These are phyloP conservation scores for Holocentrus rufus DNA, from an alignment of 2,797 vertebrate genomes.

Conservation along the genomic window DNA sequence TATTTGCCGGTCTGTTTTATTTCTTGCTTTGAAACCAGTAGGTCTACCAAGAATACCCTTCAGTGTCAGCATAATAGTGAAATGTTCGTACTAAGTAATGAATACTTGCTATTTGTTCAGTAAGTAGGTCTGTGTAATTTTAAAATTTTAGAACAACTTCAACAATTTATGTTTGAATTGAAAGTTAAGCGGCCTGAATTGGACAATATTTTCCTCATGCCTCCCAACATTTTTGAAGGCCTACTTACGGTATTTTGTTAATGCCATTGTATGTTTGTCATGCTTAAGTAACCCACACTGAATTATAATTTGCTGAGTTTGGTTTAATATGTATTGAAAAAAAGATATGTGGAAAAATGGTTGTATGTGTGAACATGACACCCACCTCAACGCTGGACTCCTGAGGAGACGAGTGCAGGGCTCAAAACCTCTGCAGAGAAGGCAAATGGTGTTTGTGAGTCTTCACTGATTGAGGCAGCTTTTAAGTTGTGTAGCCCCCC, in stretches of 20 bases:
- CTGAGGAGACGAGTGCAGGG: constrained; percentile 77
- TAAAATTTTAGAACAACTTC: constrained; percentile 54
- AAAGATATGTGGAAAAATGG: constrained; percentile 59
- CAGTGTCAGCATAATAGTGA: constrained; percentile 40
- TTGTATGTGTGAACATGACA: constrained; percentile 55
- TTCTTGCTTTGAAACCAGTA: constrained; percentile 59
- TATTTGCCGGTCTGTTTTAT: constrained; percentile 59
- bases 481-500: constrained; percentile 95
- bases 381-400: constrained; percentile 72
- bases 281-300: constrained; percentile 59
- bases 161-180: constrained; percentile 48
- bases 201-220: constrained; percentile 52
- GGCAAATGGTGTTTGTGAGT: constrained; percentile 89
- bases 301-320: constrained; percentile 70
- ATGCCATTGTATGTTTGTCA: constrained; percentile 71
- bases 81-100: constrained; percentile 45
- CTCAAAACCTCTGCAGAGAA: constrained; percentile 83
- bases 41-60: constrained; percentile 31
- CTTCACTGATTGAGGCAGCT: constrained; percentile 92
- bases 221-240: constrained; percentile 59
- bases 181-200: constrained; percentile 49
- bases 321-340: constrained; percentile 69
- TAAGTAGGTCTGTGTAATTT: constrained; percentile 55
- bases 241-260: constrained; percentile 62
- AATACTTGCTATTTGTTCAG: constrained; percentile 59